Base-by-base conservation (phyloP, 2,888 invertebrate species). In the Heteropelma amictum region DNA sequence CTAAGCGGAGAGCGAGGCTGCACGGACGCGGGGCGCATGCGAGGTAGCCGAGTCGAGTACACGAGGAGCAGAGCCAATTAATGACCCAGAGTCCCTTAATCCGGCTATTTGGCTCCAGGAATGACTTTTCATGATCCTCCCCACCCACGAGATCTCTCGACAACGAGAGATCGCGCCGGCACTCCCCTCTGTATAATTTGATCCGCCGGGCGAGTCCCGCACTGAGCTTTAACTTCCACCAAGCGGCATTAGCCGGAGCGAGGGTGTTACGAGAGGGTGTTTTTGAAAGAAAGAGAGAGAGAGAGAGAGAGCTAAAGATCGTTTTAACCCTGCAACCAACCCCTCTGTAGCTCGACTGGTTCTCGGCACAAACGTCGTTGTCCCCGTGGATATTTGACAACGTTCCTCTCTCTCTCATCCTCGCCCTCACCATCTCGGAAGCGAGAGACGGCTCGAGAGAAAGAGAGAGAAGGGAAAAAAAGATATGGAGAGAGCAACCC, bases 21-120 rank as follows among this genome's bases (percentile, higher is more conserved):
- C 10, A n/a, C n/a, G n/a, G 47, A 58, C 33, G 51, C 30, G 51
- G 38, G 14, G 49, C 28, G 19, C 42, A 38, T 38, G 56, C 33
- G 30, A 17, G 47, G 53, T n/a, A 23, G 54, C 19, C n/a, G n/a
- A n/a, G n/a, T n/a, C n/a, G 71, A 67, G 51, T 75, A 72, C 58
- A 70, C 72, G 65, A 73, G 68, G 70, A 68, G 77, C 77, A 81
- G n/a, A 82, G 78, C 82, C 84, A 83, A 84, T 84, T 84, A 84
- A 84, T 84, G 83, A 84, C 77, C 80, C 76, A 69, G 74, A 81
- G 84, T 86, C 86, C 83, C 83, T 85, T 88, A 87, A 88, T 87
- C 88, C 83, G 82, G 82, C 83, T 83, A 86, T 87, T 88, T 86
- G 86, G 86, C 83, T 86, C 56, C 81, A 84, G 83, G 83, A 88